phyloP scores from a whole-genome alignment of 2,797 vertebrate species.

The Pangasius krempfi region DNA sequence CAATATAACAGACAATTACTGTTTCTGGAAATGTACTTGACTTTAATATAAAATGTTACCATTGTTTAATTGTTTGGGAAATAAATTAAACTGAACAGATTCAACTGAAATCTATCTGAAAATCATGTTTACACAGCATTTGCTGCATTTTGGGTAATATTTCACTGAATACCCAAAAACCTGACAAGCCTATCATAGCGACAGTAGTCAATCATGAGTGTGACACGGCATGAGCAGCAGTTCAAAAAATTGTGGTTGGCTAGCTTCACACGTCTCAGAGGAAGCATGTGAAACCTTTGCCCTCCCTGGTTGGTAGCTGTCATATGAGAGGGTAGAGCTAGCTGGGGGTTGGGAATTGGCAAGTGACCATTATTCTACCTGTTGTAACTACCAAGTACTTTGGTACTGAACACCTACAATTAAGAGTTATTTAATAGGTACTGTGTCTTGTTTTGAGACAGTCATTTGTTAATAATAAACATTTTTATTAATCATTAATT shows the following conservation, averaged over 20 bases:
- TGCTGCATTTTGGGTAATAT: background rate
- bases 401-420: background rate
- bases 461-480: background rate
- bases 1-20: background rate
- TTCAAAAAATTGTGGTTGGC: too few species aligned
- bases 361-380: background rate
- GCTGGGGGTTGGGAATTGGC: background rate
- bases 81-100: too few species aligned
- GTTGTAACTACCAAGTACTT: background rate
- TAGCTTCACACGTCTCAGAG: too few species aligned
- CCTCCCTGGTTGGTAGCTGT: background rate
- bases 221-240: too few species aligned
- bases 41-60: too few species aligned
- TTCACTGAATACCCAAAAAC: background rate
- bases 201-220: background rate
- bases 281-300: too few species aligned
- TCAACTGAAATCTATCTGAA: too few species aligned
- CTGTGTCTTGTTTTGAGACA: too few species aligned
- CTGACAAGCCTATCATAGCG: background rate
- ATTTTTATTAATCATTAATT: too few species aligned
- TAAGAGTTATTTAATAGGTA: background rate
- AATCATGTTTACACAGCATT: too few species aligned
- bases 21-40: background rate
- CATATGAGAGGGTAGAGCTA: background rate
- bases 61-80: too few species aligned